Conservation (phyloP, 2,797 vertebrate genomes). For the Sibirionetta formosa region DNA sequence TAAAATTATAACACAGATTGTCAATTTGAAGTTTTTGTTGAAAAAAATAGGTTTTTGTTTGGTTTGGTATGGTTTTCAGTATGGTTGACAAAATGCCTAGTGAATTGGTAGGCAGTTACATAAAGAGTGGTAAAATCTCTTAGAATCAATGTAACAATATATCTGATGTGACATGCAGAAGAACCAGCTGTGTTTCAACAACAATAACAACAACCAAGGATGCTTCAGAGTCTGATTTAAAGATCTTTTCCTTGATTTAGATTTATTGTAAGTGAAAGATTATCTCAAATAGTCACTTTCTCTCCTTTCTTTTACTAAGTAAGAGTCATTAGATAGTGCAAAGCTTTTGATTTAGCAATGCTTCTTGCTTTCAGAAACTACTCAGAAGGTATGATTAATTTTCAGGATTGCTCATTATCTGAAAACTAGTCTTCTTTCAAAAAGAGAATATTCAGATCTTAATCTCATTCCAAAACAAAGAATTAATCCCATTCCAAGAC, state of each 20-base stretch:
- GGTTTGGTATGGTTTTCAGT: not conserved
- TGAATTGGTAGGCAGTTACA: slow-evolving; percentile 10
- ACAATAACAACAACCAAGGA: not conserved
- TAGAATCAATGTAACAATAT: not conserved
- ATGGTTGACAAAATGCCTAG: not conserved
- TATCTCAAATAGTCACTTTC: not conserved
- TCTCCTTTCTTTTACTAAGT: not conserved
- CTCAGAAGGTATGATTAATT: not conserved
- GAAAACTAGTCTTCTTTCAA: not conserved
- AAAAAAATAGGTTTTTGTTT: not conserved
- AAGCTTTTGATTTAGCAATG: slow-evolving; percentile 1
- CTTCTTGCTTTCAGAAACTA: not conserved
- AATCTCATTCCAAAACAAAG: not conserved
- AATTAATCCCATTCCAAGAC: not conserved
- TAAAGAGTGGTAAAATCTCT: slow-evolving; percentile 32
- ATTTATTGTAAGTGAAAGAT: slow-evolving; percentile 53
- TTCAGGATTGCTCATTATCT: not conserved
- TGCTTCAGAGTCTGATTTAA: not conserved
- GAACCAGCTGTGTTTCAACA: not conserved
- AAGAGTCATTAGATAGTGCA: not conserved
- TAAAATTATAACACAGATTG: not conserved
- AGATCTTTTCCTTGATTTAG: not conserved
- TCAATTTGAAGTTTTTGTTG: not conserved
- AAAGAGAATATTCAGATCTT: not conserved
- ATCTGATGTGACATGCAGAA: slow-evolving; percentile 24